phyloP scores from a whole-genome alignment of 1,140 invertebrate genomes.

The Drosophila oshimai region DNA sequence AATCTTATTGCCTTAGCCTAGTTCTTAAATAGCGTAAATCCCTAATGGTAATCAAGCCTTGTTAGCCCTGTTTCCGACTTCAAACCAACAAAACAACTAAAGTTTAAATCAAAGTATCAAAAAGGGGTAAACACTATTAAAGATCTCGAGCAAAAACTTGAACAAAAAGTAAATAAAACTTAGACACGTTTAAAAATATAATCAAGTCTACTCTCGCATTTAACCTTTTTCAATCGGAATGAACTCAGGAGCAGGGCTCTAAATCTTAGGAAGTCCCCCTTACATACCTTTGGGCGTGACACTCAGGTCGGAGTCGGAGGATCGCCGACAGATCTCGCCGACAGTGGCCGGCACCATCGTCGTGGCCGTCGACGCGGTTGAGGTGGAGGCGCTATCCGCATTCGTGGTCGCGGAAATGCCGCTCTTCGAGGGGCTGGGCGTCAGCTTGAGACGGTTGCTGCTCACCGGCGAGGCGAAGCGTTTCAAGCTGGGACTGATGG shows the following conservation, averaged over 20 bases:
- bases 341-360: slow-evolving; percentile 69
- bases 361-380: slow-evolving; percentile 63
- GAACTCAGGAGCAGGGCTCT: not conserved
- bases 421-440: slow-evolving; percentile 74
- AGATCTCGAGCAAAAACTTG: no score
- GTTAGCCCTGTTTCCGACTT: not conserved
- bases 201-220: not conserved
- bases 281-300: slow-evolving; percentile 94
- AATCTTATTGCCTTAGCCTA: slow-evolving; percentile 12
- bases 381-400: slow-evolving; percentile 71
- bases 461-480: slow-evolving; percentile 56
- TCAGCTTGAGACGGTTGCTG: slow-evolving; percentile 61
- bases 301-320: slow-evolving; percentile 96
- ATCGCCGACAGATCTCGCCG: slow-evolving; percentile 88
- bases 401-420: slow-evolving; percentile 60
- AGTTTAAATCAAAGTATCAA: no score
- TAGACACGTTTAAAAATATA: no score
- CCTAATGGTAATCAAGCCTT: not conserved
- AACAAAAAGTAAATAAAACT: no score
- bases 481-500: slow-evolving; percentile 46
- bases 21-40: slow-evolving; percentile 11
- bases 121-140: no score
- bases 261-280: not conserved
- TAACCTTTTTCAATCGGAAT: not conserved
- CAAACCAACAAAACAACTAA: not conserved